Evolutionary conservation across 2,797 vertebrate species (phyloP), one percentile per base, ranked within the genome.

Genomic region (Sphaeramia orbicularis): DNA sequence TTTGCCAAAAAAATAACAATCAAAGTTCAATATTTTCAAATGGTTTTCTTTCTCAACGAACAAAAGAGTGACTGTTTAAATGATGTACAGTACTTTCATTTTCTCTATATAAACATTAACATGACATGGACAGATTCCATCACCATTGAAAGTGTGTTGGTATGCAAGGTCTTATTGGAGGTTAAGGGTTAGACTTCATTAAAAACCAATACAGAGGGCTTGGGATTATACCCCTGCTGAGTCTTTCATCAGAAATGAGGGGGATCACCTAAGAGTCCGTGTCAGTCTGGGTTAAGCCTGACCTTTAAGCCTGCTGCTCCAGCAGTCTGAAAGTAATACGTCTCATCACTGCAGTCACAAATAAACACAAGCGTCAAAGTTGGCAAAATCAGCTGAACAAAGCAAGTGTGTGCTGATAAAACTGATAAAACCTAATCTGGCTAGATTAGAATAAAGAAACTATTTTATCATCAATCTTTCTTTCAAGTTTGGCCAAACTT

Each of bases 171-270:
- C 27, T 53, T 59, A 52, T 6, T 30, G 10, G 21, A 7, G 65
- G 69, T 71, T 38, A 83, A 80, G 84, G 77, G 72, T 75, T 52
- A 65, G 71, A 67, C 42, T 67, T 90, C 30, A 78, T 89, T 88
- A 79, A 81, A 81, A 88, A 84, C 47, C 82, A 83, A 38, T 80
- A 73, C 18, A 47, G 58, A 73, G 51, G 51, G 55, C 15, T 51
- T 38, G 35, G 65, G 80, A 80, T 83, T 76, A 76, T 44, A 56
- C 56, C 61, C 57, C 70, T 62, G 78, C 75, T 71, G 69, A 70
- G 72, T 74, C 79, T 91, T 87, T 91, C 75, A 86, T 88, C 73
- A 84, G 66, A 47, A 67, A 50, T 50, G 44, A 74, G 58, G 51
- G 52, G 41, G 36, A 76, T 71, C 77, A 72, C 41, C 63, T 50